phyloP scores from a whole-genome alignment of 1,140 invertebrate species.

The Musca domestica region DNA sequence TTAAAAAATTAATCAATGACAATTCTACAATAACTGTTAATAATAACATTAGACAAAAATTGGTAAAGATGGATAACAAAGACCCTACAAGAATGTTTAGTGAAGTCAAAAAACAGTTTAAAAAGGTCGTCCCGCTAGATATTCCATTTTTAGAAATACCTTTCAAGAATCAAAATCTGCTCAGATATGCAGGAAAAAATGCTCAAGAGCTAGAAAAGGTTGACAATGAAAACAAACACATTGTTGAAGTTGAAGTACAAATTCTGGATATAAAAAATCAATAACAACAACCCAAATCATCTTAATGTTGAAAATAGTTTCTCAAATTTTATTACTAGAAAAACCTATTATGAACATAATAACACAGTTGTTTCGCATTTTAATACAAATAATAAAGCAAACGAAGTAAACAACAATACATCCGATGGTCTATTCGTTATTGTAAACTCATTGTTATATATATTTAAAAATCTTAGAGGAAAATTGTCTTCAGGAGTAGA shows the following conservation, averaged over 20 bases:
- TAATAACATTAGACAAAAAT: constrained; percentile 3
- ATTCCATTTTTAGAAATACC: neutral
- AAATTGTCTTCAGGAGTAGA: constrained; percentile 7
- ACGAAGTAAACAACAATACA: too few relatives aligned
- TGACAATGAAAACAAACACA: neutral
- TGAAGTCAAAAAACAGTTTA: too few relatives aligned
- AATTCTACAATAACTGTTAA: constrained; percentile 1
- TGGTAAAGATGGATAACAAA: neutral
- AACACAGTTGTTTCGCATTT: too few relatives aligned
- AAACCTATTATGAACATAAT: too few relatives aligned
- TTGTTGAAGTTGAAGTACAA: neutral
- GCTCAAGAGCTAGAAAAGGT: constrained; percentile 4
- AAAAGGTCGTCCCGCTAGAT: neutral
- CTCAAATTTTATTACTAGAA: too few relatives aligned
- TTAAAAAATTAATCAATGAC: constrained; percentile 11
- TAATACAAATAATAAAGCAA: too few relatives aligned
- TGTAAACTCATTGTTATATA: too few relatives aligned
- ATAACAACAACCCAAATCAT: too few relatives aligned
- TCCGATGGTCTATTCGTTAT: too few relatives aligned
- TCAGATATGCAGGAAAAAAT: neutral
- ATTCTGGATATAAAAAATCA: too few relatives aligned
- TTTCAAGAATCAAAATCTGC: neutral
- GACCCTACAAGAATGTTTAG: constrained; percentile 1
- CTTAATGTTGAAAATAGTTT: neutral
- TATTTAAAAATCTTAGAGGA: too few relatives aligned